Conservation (phyloP, 2,797 vertebrate species). For the Bryconaethiops microstoma region DNA sequence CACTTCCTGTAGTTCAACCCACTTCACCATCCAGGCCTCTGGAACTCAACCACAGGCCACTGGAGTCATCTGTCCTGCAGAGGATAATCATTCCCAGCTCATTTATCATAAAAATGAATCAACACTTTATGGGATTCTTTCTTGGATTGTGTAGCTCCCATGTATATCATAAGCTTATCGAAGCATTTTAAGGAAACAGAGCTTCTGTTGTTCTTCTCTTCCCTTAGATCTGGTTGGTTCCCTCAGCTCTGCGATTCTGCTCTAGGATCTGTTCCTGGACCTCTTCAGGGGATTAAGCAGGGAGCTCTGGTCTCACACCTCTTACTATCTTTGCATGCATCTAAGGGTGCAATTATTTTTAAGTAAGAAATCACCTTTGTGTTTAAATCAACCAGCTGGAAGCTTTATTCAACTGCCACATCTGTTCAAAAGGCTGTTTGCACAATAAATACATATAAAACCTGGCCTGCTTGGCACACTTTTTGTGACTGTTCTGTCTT, state of each 20-base stretch:
- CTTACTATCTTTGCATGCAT: constrained; percentile 14
- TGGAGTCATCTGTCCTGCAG: constrained; percentile 42
- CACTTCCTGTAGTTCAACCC: constrained; percentile 52
- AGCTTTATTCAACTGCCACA: neutral
- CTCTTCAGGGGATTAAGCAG: constrained; percentile 19
- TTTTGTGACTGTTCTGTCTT: neutral
- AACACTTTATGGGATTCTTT: constrained; percentile 37
- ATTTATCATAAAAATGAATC: constrained; percentile 40
- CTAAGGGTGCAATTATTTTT: neutral
- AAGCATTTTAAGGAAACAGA: constrained; percentile 33
- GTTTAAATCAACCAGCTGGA: constrained; percentile 9
- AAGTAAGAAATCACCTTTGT: neutral
- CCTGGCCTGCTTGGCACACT: neutral
- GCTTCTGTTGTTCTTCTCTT: constrained; percentile 58
- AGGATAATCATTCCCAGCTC: constrained; percentile 42
- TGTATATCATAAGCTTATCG: constrained; percentile 38
- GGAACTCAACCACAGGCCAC: constrained; percentile 28
- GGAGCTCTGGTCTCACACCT: constrained; percentile 4
- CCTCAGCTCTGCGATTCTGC: constrained; percentile 72
- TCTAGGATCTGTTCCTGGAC: constrained; percentile 52
- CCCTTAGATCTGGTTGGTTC: constrained; percentile 73
- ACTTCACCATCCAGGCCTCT: constrained; percentile 26
- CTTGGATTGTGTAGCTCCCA: constrained; percentile 11
- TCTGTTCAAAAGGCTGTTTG: neutral
- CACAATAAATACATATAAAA: constrained; percentile 9